phyloP scores from a whole-genome alignment of 1,140 invertebrate genomes.

The Macrocentrus cingulum region DNA sequence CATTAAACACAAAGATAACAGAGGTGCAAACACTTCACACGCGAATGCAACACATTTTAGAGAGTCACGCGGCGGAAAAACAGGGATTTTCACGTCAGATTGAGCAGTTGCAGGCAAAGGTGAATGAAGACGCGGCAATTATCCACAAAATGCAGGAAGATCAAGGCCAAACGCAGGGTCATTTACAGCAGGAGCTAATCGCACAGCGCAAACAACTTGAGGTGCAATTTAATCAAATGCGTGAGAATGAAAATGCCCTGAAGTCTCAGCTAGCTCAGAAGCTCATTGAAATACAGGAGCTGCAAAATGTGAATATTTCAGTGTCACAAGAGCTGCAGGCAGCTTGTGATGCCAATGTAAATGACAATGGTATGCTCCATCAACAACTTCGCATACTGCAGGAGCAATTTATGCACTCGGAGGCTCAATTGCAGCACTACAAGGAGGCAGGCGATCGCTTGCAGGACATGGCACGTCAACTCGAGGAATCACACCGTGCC shows the following conservation, averaged over 20 bases:
- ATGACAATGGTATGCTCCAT: conserved; percentile 53
- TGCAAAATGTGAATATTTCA: conserved; percentile 55
- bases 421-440: conserved; percentile 47
- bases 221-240: conserved; percentile 55
- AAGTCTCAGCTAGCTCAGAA: conserved; percentile 58
- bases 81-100: conserved; percentile 55
- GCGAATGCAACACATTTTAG: conserved; percentile 64
- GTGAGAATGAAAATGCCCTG: conserved; percentile 57
- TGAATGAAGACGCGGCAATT: conserved; percentile 63
- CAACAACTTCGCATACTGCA: conserved; percentile 57
- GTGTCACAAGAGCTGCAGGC: conserved; percentile 56
- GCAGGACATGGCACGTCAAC: conserved; percentile 61
- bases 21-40: conserved; percentile 65
- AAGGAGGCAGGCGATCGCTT: conserved; percentile 48
- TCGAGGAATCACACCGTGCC: conserved; percentile 62
- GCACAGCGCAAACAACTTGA: conserved; percentile 61
- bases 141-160: conserved; percentile 62
- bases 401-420: conserved; percentile 50
- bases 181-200: conserved; percentile 56
- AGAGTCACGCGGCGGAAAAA: conserved; percentile 62
- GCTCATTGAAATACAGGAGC: conserved; percentile 59
- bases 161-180: conserved; percentile 57
- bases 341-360: conserved; percentile 53
- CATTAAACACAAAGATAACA: conserved; percentile 52
- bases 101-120: conserved; percentile 63